These are phyloP conservation scores for Microdon myrmicae DNA, from an alignment of 2,888 invertebrate species.

Conservation along the genomic window DNA sequence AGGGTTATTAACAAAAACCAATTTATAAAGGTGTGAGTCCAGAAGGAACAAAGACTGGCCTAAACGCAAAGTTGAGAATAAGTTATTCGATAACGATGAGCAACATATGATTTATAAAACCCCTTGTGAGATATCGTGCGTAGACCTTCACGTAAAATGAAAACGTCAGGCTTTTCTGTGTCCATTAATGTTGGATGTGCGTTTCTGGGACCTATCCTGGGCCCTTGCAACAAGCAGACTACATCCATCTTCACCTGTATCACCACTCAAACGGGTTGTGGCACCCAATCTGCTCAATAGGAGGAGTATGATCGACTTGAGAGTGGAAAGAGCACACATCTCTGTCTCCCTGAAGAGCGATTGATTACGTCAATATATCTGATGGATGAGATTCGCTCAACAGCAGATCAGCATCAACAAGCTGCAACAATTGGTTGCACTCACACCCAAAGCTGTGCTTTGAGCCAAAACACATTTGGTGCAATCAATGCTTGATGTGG, in stretches of 20 bases:
- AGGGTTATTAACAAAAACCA: no score
- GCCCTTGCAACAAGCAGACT: no score
- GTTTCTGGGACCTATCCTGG: no score
- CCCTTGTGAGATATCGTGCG: no score
- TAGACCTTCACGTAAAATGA: no score
- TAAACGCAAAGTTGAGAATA: no score
- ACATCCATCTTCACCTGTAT: conserved; percentile 9
- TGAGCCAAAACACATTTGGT: conserved; percentile 29
- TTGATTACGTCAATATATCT: conserved; percentile 30
- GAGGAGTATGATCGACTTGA: conserved; percentile 35
- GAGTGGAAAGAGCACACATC: conserved; percentile 25
- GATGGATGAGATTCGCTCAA: conserved; percentile 39
- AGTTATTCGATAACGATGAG: no score
- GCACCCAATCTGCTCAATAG: conserved; percentile 15
- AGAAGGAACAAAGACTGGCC: no score
- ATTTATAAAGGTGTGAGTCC: no score
- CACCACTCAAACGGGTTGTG: conserved; percentile 14
- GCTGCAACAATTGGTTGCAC: conserved; percentile 48
- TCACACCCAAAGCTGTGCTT: conserved; percentile 40
- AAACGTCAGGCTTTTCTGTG: no score
- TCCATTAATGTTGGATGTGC: no score
- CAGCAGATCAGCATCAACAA: conserved; percentile 23
- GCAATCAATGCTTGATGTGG: conserved; percentile 14
- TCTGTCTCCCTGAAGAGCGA: conserved; percentile 35
- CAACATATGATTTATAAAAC: no score